Evolutionary conservation across 23 tunicate species (phyloP), one percentile per base, ranked within the genome.

Genomic region (Ciona savignyi): DNA sequence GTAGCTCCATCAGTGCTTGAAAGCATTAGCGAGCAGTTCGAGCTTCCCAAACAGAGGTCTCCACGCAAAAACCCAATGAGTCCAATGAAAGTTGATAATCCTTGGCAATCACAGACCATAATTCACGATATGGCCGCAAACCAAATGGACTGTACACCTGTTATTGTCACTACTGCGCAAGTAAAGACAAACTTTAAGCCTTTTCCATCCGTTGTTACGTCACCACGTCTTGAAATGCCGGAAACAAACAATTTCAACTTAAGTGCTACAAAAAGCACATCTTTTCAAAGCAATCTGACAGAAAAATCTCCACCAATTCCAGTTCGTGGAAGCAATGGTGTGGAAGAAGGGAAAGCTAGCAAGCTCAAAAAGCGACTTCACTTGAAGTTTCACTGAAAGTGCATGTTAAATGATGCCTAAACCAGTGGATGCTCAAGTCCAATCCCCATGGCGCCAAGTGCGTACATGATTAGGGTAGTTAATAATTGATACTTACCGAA

Each of bases 1-100:
- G 97, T 90, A 70, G 97, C 97, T 1, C 97, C 97, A 33, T 90
- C 97, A 3, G 85, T 90, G 1, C 79, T 90, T 11, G 89, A 87
- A 32, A 78, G 85, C 34, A 70, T 90, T 27, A 81, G 88, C 35
- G 89, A 83, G 71, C 79, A 83, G 1, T 74, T 77, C 51, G 83
- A 71, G 28, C 51, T 35, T 65, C 80, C 84, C 29, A 82, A 70
- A 49, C n/a, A 70, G 0, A 64, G 96, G 33, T 79, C 81, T 26
- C 88, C 96, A 28, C 77, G 96, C 60, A 77, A 73, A 30, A 35
- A 24, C 3, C 71, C 84, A 23, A 25, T 86, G 26, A 87, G 95
- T 60, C 82, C 95, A 29, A 87, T 87, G 95, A 78, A 73, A 85
- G 60, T 78, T 24, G 90, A 85, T 32, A 67, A 48, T 65, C 95